Evolutionary conservation across 2,797 vertebrate species (phyloP).

Genomic region (Pteropus rufus): DNA sequence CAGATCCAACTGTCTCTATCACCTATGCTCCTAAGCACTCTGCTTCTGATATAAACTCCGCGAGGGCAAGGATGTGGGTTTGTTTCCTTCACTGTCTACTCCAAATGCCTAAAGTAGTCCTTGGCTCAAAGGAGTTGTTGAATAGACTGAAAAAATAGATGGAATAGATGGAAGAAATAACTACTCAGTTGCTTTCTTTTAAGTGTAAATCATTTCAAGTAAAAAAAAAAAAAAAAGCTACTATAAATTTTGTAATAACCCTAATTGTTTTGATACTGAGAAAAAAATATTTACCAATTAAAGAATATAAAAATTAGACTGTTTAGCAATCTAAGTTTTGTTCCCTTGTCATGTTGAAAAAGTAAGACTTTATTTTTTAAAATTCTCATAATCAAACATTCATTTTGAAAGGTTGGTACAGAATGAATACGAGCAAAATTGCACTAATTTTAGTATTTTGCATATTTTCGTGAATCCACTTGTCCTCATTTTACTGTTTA

Average conservation of each 20-base stretch:
- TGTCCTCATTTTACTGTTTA: slow-evolving; percentile 12
- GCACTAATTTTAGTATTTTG: background rate
- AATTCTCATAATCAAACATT: background rate
- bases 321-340: slow-evolving; percentile 18
- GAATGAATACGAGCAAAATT: background rate
- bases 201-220: background rate
- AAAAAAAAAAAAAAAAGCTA: background rate
- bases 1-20: background rate
- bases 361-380: background rate
- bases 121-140: background rate
- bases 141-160: background rate
- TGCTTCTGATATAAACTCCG: background rate
- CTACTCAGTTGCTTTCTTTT: background rate
- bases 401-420: slow-evolving; percentile 28
- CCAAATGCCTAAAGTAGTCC: background rate
- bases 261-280: background rate
- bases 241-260: background rate
- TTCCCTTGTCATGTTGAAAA: slow-evolving; percentile 39
- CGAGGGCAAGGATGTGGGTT: background rate
- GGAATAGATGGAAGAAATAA: background rate
- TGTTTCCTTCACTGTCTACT: background rate
- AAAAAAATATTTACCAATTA: background rate
- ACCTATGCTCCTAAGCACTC: background rate
- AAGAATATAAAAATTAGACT: slow-evolving; percentile 40
- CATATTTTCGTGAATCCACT: slow-evolving; percentile 33